Conservation (phyloP, 2,113 vertebrate species). For the Phyllopteryx taeniolatus region DNA sequence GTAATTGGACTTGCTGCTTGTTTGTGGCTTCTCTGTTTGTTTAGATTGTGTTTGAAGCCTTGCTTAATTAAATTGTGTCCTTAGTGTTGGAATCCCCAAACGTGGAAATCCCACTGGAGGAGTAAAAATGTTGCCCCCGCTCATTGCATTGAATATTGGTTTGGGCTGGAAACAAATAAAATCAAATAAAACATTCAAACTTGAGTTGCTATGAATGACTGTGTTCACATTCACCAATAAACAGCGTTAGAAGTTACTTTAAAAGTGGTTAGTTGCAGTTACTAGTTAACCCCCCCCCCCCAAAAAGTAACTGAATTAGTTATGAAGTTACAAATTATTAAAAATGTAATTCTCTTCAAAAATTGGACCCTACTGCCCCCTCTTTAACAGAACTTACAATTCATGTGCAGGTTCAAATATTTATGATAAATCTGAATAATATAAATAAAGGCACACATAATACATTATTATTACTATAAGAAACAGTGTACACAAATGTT, state of each 20-base stretch:
- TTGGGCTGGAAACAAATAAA: not conserved
- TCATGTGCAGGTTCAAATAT: no score
- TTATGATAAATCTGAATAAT: no score
- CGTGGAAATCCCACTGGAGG: conserved; percentile 2
- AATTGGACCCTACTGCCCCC: no score
- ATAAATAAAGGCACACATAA: no score
- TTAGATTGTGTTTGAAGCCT: conserved; percentile 61
- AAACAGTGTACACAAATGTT: no score
- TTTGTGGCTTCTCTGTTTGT: conserved; percentile 58
- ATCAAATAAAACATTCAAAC: not conserved
- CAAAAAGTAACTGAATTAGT: not conserved
- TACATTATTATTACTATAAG: no score
- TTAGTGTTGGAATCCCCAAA: conserved; percentile 40
- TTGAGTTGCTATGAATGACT: not conserved
- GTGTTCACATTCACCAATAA: not conserved
- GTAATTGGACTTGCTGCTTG: conserved; percentile 64
- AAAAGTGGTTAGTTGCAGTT: not conserved
- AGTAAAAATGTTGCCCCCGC: conserved; percentile 13
- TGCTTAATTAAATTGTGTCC: conserved; percentile 58
- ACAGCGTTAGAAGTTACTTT: not conserved
- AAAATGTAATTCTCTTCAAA: no score
- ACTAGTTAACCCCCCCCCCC: no score
- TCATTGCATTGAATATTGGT: conserved; percentile 15
- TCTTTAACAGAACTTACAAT: no score
- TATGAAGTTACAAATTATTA: not conserved